These are phyloP conservation scores for Cyanocitta stelleri DNA, from an alignment of 2,113 vertebrate species.

Conservation along the genomic window DNA sequence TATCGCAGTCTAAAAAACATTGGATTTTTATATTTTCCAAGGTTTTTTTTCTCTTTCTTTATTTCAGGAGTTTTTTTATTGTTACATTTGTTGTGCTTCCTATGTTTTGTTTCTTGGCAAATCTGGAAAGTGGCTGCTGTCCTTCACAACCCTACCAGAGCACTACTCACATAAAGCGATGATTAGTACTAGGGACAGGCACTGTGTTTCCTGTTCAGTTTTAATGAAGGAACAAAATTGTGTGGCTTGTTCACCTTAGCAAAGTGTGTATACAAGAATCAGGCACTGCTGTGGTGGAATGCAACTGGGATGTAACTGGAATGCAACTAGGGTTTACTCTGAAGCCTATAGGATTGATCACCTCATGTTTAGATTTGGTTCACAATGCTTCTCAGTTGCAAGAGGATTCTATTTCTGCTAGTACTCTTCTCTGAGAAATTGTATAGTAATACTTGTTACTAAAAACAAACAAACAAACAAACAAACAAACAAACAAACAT, in stretches of 20 bases:
- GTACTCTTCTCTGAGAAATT: background rate
- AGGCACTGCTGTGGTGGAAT: background rate
- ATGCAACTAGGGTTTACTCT: background rate
- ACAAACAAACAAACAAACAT: background rate
- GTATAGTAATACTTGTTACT: background rate
- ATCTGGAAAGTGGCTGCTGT: background rate
- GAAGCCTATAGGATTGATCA: background rate
- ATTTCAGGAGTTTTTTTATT: background rate
- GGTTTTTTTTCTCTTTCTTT: background rate
- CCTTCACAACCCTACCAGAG: background rate
- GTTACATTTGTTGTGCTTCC: background rate
- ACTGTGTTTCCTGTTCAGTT: background rate
- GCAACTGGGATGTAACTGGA: background rate
- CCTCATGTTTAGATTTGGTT: background rate
- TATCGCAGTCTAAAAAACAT: background rate
- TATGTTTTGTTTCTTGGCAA: background rate
- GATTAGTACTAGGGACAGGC: background rate
- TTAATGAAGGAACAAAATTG: background rate
- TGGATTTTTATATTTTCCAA: background rate
- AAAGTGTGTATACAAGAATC: background rate
- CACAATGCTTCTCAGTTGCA: background rate
- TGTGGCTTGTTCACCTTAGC: background rate
- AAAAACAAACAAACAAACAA: background rate
- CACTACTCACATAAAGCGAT: background rate
- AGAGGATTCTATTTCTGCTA: background rate